Base-by-base conservation (phyloP, 2,888 invertebrate species). In the Cheilosia soror region DNA sequence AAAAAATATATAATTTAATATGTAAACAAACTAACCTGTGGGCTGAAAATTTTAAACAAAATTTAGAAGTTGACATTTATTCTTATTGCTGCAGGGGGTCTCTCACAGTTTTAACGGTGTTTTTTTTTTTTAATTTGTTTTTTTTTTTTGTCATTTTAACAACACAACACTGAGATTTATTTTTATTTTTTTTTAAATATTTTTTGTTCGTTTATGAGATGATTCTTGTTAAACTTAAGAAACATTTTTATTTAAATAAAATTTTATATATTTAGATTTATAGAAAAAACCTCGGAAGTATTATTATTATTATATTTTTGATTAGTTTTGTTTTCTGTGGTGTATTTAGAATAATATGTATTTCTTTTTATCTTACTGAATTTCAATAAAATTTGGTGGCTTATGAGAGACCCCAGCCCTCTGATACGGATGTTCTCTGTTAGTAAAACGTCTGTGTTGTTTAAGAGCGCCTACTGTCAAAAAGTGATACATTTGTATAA, bases 351-450 rank as follows among this genome's bases (percentile, higher is more conserved):
- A 20, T 49, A 20, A 2, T 20, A 20, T 20, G 2, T 20, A n/a
- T n/a, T 31, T 63, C 11, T 58, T 33, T 71, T 81, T 69, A 44
- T 25, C 88, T 87, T 88, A 89, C 79, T 90, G 87, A 87, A 91
- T 91, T 87, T 91, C 91, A 89, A 91, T 91, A 89, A 90, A 91
- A 88, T 90, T 91, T 89, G 80, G 80, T 77, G 91, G 90, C 89
- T 92, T 94, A 93, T 92, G 94, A 94, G 94, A 95, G 94, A 96
- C 96, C 94, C 96, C 96, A 94, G 97, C 96, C 95, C 98, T 97
- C 95, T 97, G 97, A 95, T 98, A 98, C 94, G 98, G 98, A 96
- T 98, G 98, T 94, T 98, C 98, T 95, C 98, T 91, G 90, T 90
- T 91, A 94, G 95, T 93, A 96, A 96, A 94, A 96, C 96, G 96